These are phyloP conservation scores for Tetragonula clypearis DNA, from an alignment of 1,140 invertebrate species.

Conservation along the genomic window DNA sequence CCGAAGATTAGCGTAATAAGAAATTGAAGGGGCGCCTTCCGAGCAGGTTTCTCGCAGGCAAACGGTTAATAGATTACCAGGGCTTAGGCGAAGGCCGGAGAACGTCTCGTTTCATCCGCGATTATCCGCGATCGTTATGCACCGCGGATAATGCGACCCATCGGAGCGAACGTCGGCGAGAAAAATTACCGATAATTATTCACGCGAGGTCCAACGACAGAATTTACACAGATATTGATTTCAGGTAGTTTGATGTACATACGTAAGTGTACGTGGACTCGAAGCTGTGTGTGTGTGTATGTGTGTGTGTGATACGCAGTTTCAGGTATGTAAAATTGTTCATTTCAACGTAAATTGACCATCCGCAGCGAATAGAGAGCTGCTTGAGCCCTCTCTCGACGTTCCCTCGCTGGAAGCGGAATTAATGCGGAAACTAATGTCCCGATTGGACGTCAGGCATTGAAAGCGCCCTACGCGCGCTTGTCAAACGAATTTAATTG, in stretches of 20 bases:
- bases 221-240: too few relatives aligned
- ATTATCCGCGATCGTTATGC: background rate
- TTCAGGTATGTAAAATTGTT: background rate
- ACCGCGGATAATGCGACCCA: background rate
- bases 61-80: background rate
- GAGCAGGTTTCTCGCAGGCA: background rate
- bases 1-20: slow-evolving; percentile 28
- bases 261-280: background rate
- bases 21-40: background rate
- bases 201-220: too few relatives aligned
- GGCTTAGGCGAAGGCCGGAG: background rate
- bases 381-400: background rate
- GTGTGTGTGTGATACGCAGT: too few relatives aligned
- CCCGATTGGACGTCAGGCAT: background rate
- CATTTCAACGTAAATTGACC: slow-evolving; percentile 17
- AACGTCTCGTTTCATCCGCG: background rate
- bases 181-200: too few relatives aligned
- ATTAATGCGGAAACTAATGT: slow-evolving; percentile 17
- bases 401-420: background rate
- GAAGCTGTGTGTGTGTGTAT: too few relatives aligned
- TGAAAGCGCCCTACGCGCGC: background rate
- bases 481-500: slow-evolving; percentile 11
- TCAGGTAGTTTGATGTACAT: background rate
- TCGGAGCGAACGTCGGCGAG: too few relatives aligned
- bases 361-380: background rate